Conservation (phyloP, 2,888 invertebrate genomes). For the Dasysyrphus tricinctus region DNA sequence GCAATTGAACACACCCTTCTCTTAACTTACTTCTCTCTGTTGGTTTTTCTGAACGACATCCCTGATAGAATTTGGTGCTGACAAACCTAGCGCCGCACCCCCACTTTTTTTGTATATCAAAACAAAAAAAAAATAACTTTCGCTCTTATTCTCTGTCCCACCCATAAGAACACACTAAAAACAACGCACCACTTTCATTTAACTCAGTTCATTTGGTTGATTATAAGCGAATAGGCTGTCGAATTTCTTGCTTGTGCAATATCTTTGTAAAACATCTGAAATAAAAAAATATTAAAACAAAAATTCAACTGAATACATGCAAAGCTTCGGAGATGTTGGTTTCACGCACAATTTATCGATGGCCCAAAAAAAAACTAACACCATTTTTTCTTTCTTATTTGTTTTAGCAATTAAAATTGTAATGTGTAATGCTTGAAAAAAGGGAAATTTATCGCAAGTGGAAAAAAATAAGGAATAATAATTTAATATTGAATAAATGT, state of each 20-base stretch:
- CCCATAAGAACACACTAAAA: constrained; percentile 41
- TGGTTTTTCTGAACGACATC: background rate
- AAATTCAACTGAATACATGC: constrained; percentile 48
- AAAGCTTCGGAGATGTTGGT: constrained; percentile 39
- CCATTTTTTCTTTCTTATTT: constrained; percentile 13
- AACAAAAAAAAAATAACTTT: constrained; percentile 47
- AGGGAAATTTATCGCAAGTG: constrained; percentile 49
- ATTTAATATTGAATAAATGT: constrained; percentile 9
- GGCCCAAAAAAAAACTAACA: constrained; percentile 7
- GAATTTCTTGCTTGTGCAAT: constrained; percentile 23
- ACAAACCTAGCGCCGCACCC: constrained; percentile 57
- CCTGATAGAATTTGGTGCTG: background rate
- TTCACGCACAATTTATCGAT: background rate
- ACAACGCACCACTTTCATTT: constrained; percentile 55
- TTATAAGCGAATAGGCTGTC: constrained; percentile 57
- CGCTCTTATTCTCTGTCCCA: constrained; percentile 50
- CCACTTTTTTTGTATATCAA: constrained; percentile 39
- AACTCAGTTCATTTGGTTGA: constrained; percentile 66
- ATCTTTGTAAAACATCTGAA: background rate
- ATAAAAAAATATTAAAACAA: background rate
- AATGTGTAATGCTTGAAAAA: constrained; percentile 62
- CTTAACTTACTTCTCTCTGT: background rate
- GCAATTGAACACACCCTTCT: background rate
- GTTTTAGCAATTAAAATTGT: constrained; percentile 56
- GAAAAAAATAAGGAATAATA: constrained; percentile 26